Conservation (phyloP, 2,797 vertebrate genomes). For the Thripadectes ignobilis region DNA sequence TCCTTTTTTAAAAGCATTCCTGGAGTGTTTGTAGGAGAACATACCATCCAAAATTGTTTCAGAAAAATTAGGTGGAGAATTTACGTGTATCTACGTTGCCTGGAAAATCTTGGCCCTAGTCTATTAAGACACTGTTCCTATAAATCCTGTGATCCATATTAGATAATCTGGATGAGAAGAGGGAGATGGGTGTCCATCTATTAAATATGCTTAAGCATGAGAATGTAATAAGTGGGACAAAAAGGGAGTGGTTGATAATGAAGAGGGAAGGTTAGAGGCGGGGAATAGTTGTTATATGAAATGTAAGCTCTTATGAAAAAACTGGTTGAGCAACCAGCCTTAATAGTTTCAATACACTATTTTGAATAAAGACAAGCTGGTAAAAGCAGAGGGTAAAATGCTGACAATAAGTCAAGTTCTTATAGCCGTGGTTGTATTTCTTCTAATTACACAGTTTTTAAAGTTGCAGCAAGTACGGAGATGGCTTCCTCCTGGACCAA, state of each 20-base stretch:
- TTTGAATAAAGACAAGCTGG: background rate
- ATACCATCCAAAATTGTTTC: background rate
- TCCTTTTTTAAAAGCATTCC: slow-evolving; percentile 36
- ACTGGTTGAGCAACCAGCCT: slow-evolving; percentile 2
- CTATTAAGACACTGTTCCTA: background rate
- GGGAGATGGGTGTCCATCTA: background rate
- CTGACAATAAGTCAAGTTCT: slow-evolving; percentile 16
- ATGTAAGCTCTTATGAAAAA: background rate
- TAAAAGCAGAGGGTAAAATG: background rate
- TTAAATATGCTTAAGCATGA: background rate
- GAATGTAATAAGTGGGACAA: background rate
- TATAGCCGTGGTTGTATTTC: background rate
- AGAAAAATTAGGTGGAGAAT: background rate
- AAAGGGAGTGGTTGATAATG: slow-evolving; percentile 19
- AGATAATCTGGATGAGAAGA: background rate
- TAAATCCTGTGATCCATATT: background rate
- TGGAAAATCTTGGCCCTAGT: background rate
- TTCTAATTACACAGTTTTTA: slow-evolving; percentile 37
- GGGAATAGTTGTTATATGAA: background rate
- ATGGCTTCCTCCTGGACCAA: slow-evolving; percentile 63
- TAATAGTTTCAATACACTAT: background rate
- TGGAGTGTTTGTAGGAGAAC: background rate
- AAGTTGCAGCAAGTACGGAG: slow-evolving; percentile 23
- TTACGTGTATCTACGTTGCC: background rate
- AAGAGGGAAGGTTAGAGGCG: background rate